A percentile compares a stretch with the other conserved stretches of the same genome.
These are phyloP conservation scores for Crematogaster levior DNA, from an alignment of 2,888 invertebrate species.

Conservation along the genomic window DNA sequence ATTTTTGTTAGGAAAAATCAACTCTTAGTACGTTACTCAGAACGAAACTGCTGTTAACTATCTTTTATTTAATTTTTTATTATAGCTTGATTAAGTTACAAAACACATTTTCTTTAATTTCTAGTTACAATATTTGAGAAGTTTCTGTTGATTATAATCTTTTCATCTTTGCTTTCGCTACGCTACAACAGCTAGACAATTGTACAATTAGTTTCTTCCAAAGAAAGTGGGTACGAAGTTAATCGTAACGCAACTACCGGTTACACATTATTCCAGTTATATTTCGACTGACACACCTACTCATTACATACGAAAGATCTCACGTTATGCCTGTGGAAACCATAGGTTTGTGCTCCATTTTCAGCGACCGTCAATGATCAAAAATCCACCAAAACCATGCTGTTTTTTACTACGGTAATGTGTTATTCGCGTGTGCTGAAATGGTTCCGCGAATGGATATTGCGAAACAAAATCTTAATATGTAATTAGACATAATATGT, in stretches of 20 bases:
- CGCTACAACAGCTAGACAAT: not conserved
- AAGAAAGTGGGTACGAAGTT: slow-evolving; percentile 53
- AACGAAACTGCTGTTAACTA: not conserved
- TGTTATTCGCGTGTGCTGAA: slow-evolving; percentile 24
- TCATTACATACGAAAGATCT: slow-evolving; percentile 73
- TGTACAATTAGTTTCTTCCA: slow-evolving; percentile 49
- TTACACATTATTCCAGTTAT: slow-evolving; percentile 58
- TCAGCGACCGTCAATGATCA: slow-evolving; percentile 59
- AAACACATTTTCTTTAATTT: not conserved
- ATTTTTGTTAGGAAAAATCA: not conserved
- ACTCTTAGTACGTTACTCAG: not conserved
- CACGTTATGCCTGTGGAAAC: slow-evolving; percentile 76
- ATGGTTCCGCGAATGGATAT: not conserved
- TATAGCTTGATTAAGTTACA: not conserved
- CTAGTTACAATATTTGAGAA: not conserved
- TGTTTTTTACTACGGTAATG: slow-evolving; percentile 25
- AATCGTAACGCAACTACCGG: slow-evolving; percentile 69
- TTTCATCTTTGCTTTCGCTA: not conserved
- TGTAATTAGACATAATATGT: not conserved
- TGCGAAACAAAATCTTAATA: slow-evolving; percentile 15
- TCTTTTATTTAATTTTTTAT: not conserved
- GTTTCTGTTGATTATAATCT: not conserved
- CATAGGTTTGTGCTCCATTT: slow-evolving; percentile 74
- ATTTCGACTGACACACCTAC: slow-evolving; percentile 67
- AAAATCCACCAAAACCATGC: slow-evolving; percentile 53